Evolutionary conservation across 2,888 invertebrate species (phyloP), one percentile per base, ranked within the genome.

Genomic region (Oscheius sp.): DNA sequence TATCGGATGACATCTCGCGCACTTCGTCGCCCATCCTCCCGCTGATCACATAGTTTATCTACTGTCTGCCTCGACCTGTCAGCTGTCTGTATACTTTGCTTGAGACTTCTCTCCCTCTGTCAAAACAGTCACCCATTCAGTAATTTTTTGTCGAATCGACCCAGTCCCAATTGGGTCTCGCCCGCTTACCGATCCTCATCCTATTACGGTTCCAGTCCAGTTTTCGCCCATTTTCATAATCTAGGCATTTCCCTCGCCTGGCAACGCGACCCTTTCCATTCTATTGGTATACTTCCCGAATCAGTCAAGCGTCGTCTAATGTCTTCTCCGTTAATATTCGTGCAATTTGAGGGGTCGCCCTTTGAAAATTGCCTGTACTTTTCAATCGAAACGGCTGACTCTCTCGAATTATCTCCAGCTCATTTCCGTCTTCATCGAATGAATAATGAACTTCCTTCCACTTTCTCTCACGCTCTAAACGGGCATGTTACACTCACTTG

Each of bases 171-270:
- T 35, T 35, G 35, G 35, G 46, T 61, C 59, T 68, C 73, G 41
- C 58, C 52, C 68, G 41, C 1, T 71, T 61, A 53, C 66, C 68
- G 61, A 66, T 61, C 53, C 59, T 58, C 73, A 59, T 58, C 58
- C 68, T 35, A 35, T 35, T 35, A 35, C 35, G 35, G 35, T 35
- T 35, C 35, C 35, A 35, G 35, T 35, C 35, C 35, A 35, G 35
- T 35, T 35, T 35, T 35, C 35, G 5, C 35, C 35, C 35, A 35
- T 35, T 35, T 35, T 35, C 35, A 35, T 35, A 35, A 35, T 35
- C 35, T 35, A 9, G 35, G 35, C 35, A 35, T 35, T 35, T 35
- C 35, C 35, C 35, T 35, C 35, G 35, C 58, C 53, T 66, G n/a
- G 58, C 58, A 58, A 58, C 58, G 58, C 58, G 25, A 2, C 58